Percentiles rank a stretch among this genome's conserved stretches.
These are phyloP conservation scores for Nilaparvata lugens DNA, from an alignment of 1,140 invertebrate species.

Conservation along the genomic window DNA sequence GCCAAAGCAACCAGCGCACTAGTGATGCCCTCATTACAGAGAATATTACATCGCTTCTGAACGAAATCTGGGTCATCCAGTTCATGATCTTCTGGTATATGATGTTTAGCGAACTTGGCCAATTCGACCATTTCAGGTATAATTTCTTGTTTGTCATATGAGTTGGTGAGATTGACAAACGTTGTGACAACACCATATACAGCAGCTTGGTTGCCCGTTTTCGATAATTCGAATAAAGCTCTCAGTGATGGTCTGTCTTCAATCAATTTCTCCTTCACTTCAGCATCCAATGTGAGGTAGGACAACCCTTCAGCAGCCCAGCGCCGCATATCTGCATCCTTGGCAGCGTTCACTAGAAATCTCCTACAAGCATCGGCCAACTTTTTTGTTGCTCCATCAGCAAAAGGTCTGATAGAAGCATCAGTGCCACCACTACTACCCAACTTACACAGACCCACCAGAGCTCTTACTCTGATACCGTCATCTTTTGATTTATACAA, in stretches of 20 bases:
- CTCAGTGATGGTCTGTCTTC: constrained; percentile 74
- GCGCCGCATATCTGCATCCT: constrained; percentile 81
- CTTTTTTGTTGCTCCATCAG: constrained; percentile 89
- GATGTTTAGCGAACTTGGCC: constrained; percentile 98
- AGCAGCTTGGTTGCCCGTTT: constrained; percentile 71
- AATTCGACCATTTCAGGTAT: constrained; percentile 95
- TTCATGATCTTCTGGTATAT: constrained; percentile 95
- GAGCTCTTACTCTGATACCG: constrained; percentile 75
- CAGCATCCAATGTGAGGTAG: constrained; percentile 94
- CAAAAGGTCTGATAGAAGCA: constrained; percentile 85
- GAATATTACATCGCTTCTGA: constrained; percentile 62
- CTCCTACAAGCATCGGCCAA: constrained; percentile 87
- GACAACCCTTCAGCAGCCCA: constrained; percentile 98
- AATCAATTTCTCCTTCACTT: constrained; percentile 95
- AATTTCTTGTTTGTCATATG: constrained; percentile 96
- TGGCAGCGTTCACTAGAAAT: constrained; percentile 77
- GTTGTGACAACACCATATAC: constrained; percentile 91
- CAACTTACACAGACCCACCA: constrained; percentile 94
- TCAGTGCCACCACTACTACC: constrained; percentile 95
- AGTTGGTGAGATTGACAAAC: constrained; percentile 94
- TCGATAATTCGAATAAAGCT: constrained; percentile 81
- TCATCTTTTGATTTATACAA: constrained; percentile 89
- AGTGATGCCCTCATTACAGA: constrained; percentile 81
- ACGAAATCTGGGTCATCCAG: constrained; percentile 90
- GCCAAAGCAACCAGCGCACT: constrained; percentile 78